Evolutionary conservation across 2,797 vertebrate species (phyloP).

Genomic region (Sarcophilus harrisii): DNA sequence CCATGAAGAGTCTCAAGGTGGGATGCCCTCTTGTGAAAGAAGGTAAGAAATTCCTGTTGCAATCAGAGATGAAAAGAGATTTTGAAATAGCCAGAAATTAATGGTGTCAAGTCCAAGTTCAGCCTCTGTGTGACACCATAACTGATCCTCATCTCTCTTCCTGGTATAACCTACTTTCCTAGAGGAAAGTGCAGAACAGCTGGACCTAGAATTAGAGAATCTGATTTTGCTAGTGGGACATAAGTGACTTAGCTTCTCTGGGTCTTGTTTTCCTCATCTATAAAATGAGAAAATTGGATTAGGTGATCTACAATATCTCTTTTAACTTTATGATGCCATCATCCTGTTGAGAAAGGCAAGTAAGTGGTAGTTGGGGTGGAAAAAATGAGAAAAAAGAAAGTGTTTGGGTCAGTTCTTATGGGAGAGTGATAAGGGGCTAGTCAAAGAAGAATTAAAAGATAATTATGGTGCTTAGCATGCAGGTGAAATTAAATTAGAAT

Average conservation of each 20-base stretch:
- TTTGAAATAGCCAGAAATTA: not conserved
- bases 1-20: not conserved
- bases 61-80: not conserved
- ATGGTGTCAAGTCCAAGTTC: not conserved
- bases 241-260: not conserved
- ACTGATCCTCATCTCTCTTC: not conserved
- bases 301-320: not conserved
- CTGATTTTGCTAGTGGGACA: not conserved
- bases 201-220: not conserved
- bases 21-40: not conserved
- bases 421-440: not conserved
- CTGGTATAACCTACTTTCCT: not conserved
- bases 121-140: not conserved
- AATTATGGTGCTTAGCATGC: not conserved
- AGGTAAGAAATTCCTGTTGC: not conserved
- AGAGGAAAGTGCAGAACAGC: not conserved
- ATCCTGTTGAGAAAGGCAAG: not conserved
- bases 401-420: not conserved
- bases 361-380: not conserved
- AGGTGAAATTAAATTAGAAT: not conserved
- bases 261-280: not conserved
- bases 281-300: not conserved
- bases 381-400: not conserved
- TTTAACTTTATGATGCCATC: not conserved
- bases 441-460: not conserved